Evolutionary conservation across 2,888 invertebrate genomes (phyloP).

Genomic region (Mamestra brassicae): DNA sequence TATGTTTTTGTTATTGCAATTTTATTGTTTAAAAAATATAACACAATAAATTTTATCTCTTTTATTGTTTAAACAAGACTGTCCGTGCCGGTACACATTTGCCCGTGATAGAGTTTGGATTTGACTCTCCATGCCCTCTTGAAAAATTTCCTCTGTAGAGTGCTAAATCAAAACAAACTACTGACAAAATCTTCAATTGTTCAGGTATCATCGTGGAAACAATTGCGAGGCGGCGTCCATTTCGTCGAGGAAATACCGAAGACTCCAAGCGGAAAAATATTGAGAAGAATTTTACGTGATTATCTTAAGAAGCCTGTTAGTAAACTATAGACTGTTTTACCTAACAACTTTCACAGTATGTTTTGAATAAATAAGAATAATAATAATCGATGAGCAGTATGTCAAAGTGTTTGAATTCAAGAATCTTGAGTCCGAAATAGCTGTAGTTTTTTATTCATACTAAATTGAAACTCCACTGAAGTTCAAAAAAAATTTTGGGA

Average conservation of each 20-base stretch:
- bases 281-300: constrained; percentile 90
- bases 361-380: not conserved
- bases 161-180: not conserved
- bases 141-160: not conserved
- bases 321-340: constrained; percentile 47
- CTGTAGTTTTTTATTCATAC: too few relatives aligned
- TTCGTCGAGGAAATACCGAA: constrained; percentile 94
- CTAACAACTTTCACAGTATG: not conserved
- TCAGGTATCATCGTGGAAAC: constrained; percentile 92
- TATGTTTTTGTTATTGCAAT: not conserved
- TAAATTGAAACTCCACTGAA: too few relatives aligned
- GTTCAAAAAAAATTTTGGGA: too few relatives aligned
- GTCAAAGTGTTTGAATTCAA: too few relatives aligned
- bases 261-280: constrained; percentile 94
- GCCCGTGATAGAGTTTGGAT: too few relatives aligned
- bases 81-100: too few relatives aligned
- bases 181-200: constrained; percentile 45
- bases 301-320: constrained; percentile 67
- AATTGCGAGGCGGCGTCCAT: constrained; percentile 93
- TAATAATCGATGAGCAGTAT: not conserved
- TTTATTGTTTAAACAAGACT: too few relatives aligned
- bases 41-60: not conserved
- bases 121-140: too few relatives aligned
- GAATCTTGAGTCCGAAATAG: too few relatives aligned
- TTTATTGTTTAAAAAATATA: not conserved